Conservation (phyloP, 1,140 invertebrate species). For the Penaeus chinensis region DNA sequence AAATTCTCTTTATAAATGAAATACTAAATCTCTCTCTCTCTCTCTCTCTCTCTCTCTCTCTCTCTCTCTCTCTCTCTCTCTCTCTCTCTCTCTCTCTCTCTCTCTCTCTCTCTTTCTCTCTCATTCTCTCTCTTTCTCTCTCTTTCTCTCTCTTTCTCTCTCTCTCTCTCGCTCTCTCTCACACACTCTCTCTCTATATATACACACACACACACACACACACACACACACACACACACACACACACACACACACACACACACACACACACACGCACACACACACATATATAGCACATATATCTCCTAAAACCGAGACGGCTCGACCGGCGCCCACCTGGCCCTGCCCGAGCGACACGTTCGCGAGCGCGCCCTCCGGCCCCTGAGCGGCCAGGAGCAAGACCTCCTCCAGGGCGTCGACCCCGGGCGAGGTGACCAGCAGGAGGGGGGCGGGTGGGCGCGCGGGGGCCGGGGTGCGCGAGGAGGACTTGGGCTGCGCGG, state of each 20-base stretch:
- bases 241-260: not conserved
- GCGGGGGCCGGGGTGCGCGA: conserved; percentile 8
- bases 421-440: conserved; percentile 46
- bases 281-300: not conserved
- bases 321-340: conserved; percentile 30
- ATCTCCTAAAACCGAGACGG: not conserved
- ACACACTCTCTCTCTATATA: too few relatives aligned
- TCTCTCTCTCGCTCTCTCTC: too few relatives aligned
- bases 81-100: too few relatives aligned
- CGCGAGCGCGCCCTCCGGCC: conserved; percentile 16
- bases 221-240: too few relatives aligned
- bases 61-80: too few relatives aligned
- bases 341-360: conserved; percentile 53
- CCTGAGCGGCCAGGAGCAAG: conserved; percentile 15
- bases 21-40: too few relatives aligned
- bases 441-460: conserved; percentile 26
- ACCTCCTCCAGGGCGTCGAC: conserved; percentile 54
- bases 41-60: too few relatives aligned
- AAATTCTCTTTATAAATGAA: too few relatives aligned
- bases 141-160: too few relatives aligned
- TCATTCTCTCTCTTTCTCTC: too few relatives aligned
- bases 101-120: too few relatives aligned
- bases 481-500: conserved; percentile 65
- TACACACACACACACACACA: too few relatives aligned
- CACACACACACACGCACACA: not conserved